These are phyloP conservation scores for Indri indri DNA, from an alignment of 2,113 vertebrate genomes.

Conservation along the genomic window DNA sequence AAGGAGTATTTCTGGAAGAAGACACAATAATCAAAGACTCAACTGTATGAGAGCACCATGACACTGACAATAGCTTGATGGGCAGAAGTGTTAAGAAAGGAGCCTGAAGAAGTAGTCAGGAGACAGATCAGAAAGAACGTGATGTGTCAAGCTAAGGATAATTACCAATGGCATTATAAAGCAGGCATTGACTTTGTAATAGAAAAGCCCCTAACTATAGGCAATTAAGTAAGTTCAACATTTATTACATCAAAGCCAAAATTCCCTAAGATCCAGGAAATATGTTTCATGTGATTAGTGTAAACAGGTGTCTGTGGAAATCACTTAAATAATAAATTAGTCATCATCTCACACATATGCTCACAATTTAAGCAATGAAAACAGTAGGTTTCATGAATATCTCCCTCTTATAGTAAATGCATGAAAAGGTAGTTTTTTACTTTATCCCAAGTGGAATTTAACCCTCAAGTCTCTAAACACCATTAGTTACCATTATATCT, in stretches of 20 bases:
- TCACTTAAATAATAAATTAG: not conserved
- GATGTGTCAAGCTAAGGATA: not conserved
- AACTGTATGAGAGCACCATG: not conserved
- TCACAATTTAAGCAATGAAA: not conserved
- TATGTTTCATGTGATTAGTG: not conserved
- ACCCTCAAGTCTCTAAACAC: not conserved
- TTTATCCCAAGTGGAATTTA: not conserved
- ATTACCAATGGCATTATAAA: not conserved
- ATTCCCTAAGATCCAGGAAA: not conserved
- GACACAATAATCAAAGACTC: not conserved
- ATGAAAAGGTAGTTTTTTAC: not conserved
- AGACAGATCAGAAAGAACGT: not conserved
- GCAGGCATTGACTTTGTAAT: not conserved
- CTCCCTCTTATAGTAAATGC: not conserved
- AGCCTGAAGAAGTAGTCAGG: not conserved
- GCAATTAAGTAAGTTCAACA: not conserved
- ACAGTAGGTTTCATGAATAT: not conserved
- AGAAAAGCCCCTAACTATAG: not conserved
- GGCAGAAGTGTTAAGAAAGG: not conserved
- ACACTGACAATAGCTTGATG: not conserved
- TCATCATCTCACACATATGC: not conserved
- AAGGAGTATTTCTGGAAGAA: not conserved
- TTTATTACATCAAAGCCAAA: not conserved
- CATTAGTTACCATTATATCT: not conserved
- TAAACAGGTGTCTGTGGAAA: not conserved